phyloP scores from a whole-genome alignment of 2,797 vertebrate genomes.

The Urosaurus nigricauda region DNA sequence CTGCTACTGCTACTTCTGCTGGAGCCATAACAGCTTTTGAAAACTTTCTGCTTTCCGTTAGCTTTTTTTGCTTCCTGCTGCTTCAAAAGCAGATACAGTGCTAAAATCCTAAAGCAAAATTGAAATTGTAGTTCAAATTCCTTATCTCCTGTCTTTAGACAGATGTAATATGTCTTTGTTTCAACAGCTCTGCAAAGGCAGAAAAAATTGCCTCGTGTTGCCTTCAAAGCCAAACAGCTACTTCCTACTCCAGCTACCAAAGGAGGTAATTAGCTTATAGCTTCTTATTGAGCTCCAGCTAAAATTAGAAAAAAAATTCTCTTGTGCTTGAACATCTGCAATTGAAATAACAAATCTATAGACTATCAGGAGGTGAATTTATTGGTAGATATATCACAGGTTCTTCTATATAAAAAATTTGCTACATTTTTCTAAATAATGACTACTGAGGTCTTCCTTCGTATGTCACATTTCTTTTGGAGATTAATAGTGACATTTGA shows the following conservation, averaged over 20 bases:
- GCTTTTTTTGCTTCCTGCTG: constrained; percentile 51
- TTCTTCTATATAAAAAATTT: background rate
- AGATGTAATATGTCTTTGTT: constrained; percentile 87
- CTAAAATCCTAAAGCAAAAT: constrained; percentile 69
- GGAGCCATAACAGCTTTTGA: constrained; percentile 70
- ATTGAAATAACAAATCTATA: constrained; percentile 49
- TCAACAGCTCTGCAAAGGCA: constrained; percentile 91
- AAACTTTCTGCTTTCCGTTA: constrained; percentile 59
- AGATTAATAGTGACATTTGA: background rate
- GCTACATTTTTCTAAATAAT: background rate
- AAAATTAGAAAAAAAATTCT: constrained; percentile 49
- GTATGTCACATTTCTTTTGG: background rate
- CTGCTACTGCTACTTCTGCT: constrained; percentile 43
- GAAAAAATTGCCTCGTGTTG: constrained; percentile 90
- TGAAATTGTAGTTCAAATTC: constrained; percentile 64
- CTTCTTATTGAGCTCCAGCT: constrained; percentile 68
- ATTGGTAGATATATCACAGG: background rate
- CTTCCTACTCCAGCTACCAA: constrained; percentile 93
- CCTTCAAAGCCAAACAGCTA: constrained; percentile 97
- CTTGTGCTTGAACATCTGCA: constrained; percentile 55
- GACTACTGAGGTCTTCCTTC: background rate
- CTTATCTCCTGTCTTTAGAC: constrained; percentile 76
- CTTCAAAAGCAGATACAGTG: constrained; percentile 58
- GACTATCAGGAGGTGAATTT: constrained; percentile 47
- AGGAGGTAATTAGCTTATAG: constrained; percentile 90